Evolutionary conservation across 2,888 invertebrate genomes (phyloP).

Genomic region (Eupelmus urozonus): DNA sequence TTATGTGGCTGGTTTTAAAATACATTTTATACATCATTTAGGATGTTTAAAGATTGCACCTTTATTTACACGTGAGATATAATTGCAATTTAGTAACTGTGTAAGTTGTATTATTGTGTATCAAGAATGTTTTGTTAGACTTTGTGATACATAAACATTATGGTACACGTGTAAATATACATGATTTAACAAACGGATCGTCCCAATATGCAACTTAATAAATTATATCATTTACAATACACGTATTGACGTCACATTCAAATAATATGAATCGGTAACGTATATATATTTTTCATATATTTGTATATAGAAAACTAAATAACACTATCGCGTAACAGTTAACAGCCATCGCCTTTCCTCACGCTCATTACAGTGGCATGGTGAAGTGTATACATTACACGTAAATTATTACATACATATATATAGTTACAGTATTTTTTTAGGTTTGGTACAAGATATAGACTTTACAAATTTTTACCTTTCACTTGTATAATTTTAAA

Average conservation of each 20-base stretch:
- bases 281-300: slow-evolving; percentile 51
- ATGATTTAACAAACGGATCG: slow-evolving; percentile 49
- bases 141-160: slow-evolving; percentile 35
- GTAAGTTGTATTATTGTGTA: slow-evolving; percentile 18
- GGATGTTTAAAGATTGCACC: slow-evolving; percentile 48
- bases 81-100: slow-evolving; percentile 35
- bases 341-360: slow-evolving; percentile 57
- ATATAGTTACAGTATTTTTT: slow-evolving; percentile 40
- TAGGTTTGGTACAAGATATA: slow-evolving; percentile 61
- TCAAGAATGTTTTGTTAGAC: neutral
- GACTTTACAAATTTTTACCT: slow-evolving; percentile 50
- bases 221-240: slow-evolving; percentile 56
- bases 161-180: slow-evolving; percentile 51
- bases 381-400: slow-evolving; percentile 52
- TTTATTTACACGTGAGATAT: slow-evolving; percentile 51
- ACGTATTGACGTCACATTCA: slow-evolving; percentile 47
- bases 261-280: slow-evolving; percentile 56
- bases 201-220: slow-evolving; percentile 50
- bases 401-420: slow-evolving; percentile 53
- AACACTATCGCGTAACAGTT: slow-evolving; percentile 60
- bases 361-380: slow-evolving; percentile 49
- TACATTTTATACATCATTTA: slow-evolving; percentile 46
- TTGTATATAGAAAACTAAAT: slow-evolving; percentile 61
- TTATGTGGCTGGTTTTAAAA: slow-evolving; percentile 42
- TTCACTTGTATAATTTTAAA: slow-evolving; percentile 38